These are phyloP conservation scores for Nomada flava DNA, from an alignment of 2,888 invertebrate genomes.

Conservation along the genomic window DNA sequence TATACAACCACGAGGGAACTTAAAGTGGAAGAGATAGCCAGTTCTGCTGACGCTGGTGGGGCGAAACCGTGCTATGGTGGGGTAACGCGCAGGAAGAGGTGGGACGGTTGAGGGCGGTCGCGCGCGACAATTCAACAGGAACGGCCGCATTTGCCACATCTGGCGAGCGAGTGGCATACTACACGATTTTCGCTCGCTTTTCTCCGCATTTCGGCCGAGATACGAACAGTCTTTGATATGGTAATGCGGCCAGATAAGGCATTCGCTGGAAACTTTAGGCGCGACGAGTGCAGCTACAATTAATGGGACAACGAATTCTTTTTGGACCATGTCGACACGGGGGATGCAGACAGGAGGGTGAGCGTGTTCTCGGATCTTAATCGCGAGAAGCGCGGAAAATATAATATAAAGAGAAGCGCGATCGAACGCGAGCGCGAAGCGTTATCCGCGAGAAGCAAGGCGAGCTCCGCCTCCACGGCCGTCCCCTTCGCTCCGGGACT, in stretches of 20 bases:
- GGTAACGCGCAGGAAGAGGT: constrained; percentile 69
- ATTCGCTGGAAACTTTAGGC: not conserved
- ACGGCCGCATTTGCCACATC: constrained; percentile 81
- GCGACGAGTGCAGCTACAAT: not conserved
- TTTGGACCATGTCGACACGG: not conserved
- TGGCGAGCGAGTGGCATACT: constrained; percentile 80
- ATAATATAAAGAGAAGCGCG: constrained; percentile 16
- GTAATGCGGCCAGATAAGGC: no score
- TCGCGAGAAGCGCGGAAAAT: constrained; percentile 27
- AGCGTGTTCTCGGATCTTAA: not conserved
- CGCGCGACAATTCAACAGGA: constrained; percentile 82
- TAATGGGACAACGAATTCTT: not conserved
- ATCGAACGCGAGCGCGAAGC: constrained; percentile 29
- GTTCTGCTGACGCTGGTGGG: constrained; percentile 72
- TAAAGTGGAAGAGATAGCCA: constrained; percentile 80
- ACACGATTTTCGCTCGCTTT: constrained; percentile 37
- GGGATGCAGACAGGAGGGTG: no score
- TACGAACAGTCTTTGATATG: no score
- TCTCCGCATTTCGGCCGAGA: not conserved
- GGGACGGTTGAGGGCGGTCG: constrained; percentile 83
- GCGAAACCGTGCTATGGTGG: constrained; percentile 68
- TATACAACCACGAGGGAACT: constrained; percentile 67
- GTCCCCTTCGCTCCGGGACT: constrained; percentile 84
- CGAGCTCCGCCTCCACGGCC: constrained; percentile 82
- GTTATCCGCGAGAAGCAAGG: constrained; percentile 66